phyloP scores from a whole-genome alignment of 1,140 invertebrate genomes.

The Dolichoris vasculosae region DNA sequence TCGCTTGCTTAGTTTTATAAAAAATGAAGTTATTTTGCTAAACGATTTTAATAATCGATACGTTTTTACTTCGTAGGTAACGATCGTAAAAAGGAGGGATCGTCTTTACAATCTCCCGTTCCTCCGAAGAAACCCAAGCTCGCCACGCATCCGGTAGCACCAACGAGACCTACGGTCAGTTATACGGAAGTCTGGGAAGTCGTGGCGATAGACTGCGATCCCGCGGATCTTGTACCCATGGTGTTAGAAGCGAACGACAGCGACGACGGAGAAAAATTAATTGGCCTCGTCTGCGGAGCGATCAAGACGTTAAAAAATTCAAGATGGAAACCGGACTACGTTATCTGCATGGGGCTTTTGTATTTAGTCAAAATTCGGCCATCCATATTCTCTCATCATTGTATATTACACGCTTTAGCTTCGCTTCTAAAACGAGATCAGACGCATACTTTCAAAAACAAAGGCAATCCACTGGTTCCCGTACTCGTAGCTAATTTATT shows the following conservation, averaged over 20 bases:
- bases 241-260: conserved; percentile 77
- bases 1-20: too few species aligned
- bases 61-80: conserved; percentile 58
- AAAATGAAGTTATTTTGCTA: too few species aligned
- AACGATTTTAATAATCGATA: too few species aligned
- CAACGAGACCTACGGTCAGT: conserved; percentile 65
- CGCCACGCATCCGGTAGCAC: conserved; percentile 59
- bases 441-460: conserved; percentile 81
- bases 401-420: conserved; percentile 86
- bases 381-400: conserved; percentile 86
- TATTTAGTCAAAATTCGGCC: conserved; percentile 89
- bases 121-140: conserved; percentile 73
- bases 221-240: conserved; percentile 77
- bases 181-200: conserved; percentile 77
- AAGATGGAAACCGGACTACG: conserved; percentile 86
- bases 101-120: conserved; percentile 65
- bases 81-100: conserved; percentile 76
- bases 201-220: conserved; percentile 77
- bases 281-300: conserved; percentile 78
- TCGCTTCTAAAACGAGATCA: conserved; percentile 89
- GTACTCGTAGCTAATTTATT: conserved; percentile 91
- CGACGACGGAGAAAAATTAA: conserved; percentile 79
- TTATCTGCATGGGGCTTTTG: conserved; percentile 85
- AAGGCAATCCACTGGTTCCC: conserved; percentile 87
- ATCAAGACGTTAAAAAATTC: conserved; percentile 80